phyloP scores from a whole-genome alignment of 2,888 invertebrate species.

The Limnephilus rhombicus region DNA sequence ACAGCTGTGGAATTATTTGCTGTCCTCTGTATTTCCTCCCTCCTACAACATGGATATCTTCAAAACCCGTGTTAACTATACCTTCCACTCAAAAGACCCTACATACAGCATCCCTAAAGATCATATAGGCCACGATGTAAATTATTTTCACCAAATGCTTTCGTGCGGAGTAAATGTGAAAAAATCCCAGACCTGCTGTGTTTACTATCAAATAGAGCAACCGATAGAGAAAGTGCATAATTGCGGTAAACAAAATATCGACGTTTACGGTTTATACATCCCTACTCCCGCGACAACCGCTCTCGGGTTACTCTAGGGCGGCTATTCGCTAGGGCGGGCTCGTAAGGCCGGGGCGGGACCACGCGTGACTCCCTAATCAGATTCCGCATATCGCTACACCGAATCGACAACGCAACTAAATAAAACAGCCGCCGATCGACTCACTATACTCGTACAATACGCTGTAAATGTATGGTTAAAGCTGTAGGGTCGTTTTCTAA shows the following conservation, averaged over 20 bases:
- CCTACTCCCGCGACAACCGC: neutral
- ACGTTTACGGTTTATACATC: neutral
- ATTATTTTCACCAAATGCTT: too few relatives aligned
- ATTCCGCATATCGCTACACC: conserved; percentile 48
- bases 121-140: too few relatives aligned
- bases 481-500: neutral
- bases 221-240: neutral
- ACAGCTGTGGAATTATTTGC: too few relatives aligned
- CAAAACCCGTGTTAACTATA: too few relatives aligned
- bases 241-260: neutral
- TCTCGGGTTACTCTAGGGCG: neutral
- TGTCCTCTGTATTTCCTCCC: too few relatives aligned
- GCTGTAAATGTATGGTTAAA: neutral
- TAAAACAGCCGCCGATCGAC: neutral
- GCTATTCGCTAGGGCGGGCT: neutral
- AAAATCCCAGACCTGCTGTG: too few relatives aligned
- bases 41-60: too few relatives aligned
- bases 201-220: too few relatives aligned
- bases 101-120: too few relatives aligned
- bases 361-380: conserved; percentile 9
- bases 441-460: neutral
- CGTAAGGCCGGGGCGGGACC: neutral
- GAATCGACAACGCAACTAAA: conserved; percentile 38
- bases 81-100: too few relatives aligned
- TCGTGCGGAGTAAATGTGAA: too few relatives aligned